Conservation (phyloP, 2,113 vertebrate genomes). For the Gavia stellata region DNA sequence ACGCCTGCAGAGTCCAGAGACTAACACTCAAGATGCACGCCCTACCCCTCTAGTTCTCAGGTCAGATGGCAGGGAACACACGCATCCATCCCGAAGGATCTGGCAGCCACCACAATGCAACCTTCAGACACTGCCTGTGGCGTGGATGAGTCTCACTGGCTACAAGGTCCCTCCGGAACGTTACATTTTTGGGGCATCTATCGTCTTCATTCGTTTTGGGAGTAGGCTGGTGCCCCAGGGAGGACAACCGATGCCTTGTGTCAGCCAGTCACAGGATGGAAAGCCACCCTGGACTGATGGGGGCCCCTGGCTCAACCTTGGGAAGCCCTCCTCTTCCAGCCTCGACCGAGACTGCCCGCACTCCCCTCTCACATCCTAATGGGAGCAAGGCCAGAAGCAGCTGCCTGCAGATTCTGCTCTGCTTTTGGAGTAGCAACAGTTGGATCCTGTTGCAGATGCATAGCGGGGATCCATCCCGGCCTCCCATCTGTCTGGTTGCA, state of each 20-base stretch:
- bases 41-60: background rate
- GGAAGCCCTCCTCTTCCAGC: background rate
- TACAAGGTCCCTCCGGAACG: background rate
- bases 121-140: background rate
- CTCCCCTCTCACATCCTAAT: background rate
- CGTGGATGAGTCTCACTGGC: background rate
- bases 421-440: background rate
- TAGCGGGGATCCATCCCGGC: background rate
- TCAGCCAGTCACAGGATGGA: background rate
- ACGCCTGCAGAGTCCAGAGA: background rate
- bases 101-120: background rate
- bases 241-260: background rate
- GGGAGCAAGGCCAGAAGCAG: background rate
- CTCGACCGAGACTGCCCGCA: background rate
- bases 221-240: background rate
- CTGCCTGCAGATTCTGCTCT: background rate
- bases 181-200: background rate
- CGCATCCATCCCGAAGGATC: accelerated
- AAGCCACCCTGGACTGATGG: background rate
- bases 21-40: accelerated
- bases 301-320: background rate
- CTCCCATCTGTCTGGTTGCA: background rate
- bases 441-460: background rate
- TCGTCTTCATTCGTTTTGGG: background rate
- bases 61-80: background rate